Base-by-base conservation (phyloP, 2,113 vertebrate species). In the Pardalotus punctatus region DNA sequence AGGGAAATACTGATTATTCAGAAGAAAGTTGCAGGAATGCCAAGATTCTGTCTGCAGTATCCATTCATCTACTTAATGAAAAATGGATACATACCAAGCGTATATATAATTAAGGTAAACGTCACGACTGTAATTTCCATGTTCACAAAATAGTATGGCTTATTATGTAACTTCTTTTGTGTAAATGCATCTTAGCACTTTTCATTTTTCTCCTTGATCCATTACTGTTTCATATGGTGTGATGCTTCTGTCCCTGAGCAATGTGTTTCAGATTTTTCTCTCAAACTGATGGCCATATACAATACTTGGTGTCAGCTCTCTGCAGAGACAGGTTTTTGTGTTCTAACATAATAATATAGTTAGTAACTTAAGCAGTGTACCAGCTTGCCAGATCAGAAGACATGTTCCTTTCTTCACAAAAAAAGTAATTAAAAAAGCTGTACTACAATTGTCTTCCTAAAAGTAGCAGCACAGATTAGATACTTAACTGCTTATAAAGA, bases 61-160 rank as follows among this genome's bases (percentile, higher is more conserved):
- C 64, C 69, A 64, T 81, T 95, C 36, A 79, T 90, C 72, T 92
- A 35, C 72, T 88, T 96, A 90, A 93, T 94, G 88, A 95, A 93
- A 95, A 93, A 94, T 83, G 70, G 82, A 71, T 92, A 50, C 40
- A n/a, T 82, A 88, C 77, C 88, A 95, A 81, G 48, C 45, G 33
- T 93, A 28, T 66, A 48, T 92, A 43, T 83, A 94, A 92, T 86
- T 95, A 90, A 92, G 72, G 82, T 76, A 88, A 95, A 86, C 5
- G 14, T 90, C 80, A 42, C 16, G 8, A 78, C 82, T 93, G 31
- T 74, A 94, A 93, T 84, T 88, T 61, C 80, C 31, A 42, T 27
- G 73, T 83, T 94, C 86, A 81, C 72, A 90, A 96, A 94, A 93
- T 76, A 86, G 29, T 47, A 50, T 42, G 31, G 51, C 40, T 95